phyloP scores from a whole-genome alignment of 2,113 vertebrate genomes.

The Malurus alboscapulatus region DNA sequence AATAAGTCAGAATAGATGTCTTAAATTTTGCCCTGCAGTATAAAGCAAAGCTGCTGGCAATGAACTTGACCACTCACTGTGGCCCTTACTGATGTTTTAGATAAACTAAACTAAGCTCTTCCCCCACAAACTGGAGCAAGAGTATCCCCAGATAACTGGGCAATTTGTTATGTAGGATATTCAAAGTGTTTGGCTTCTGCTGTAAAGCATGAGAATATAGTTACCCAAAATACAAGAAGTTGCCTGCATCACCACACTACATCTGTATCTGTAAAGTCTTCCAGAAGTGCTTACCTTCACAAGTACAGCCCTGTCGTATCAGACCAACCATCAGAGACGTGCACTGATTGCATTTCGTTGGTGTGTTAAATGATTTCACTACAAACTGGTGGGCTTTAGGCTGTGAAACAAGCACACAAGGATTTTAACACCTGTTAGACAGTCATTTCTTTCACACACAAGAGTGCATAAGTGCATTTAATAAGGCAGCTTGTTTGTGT shows the following conservation, averaged over 20 bases:
- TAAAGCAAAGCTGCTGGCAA: background rate
- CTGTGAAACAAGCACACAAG: conserved; percentile 68
- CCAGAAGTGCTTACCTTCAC: conserved; percentile 85
- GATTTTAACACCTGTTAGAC: background rate
- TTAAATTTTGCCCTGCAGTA: background rate
- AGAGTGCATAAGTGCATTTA: background rate
- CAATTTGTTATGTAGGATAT: accelerated
- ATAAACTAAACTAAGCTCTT: background rate
- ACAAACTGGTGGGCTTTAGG: conserved; percentile 97
- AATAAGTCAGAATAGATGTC: background rate
- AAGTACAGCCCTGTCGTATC: conserved; percentile 95
- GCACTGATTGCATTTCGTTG: conserved; percentile 97
- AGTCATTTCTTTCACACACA: background rate
- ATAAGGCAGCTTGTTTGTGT: background rate
- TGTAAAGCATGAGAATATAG: background rate
- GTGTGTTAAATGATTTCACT: conserved; percentile 91
- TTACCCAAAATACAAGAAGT: background rate
- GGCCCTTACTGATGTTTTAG: background rate
- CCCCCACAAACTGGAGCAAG: background rate
- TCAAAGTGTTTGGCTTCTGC: background rate
- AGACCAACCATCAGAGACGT: conserved; percentile 98
- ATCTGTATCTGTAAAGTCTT: background rate
- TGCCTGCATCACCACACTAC: background rate
- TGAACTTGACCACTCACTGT: background rate
- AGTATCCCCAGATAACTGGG: background rate